phyloP scores from a whole-genome alignment of 2,113 vertebrate genomes.

The Chloebia gouldiae region DNA sequence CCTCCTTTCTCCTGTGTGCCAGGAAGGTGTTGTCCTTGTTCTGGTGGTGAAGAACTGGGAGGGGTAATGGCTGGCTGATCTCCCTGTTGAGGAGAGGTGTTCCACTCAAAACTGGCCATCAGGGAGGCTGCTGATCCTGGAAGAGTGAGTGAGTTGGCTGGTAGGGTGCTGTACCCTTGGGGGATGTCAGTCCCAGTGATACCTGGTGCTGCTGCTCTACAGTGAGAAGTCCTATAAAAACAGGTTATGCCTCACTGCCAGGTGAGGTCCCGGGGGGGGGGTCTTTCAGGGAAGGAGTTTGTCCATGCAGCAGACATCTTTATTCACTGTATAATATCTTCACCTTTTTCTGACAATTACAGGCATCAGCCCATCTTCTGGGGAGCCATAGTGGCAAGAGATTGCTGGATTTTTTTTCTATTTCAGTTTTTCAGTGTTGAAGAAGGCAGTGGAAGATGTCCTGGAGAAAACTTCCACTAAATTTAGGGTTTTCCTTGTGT shows the following conservation, averaged over 20 bases:
- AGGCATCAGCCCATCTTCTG: not conserved
- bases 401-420: not conserved
- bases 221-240: not conserved
- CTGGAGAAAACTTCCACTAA: not conserved
- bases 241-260: not conserved
- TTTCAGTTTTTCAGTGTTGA: not conserved
- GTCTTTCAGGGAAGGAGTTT: not conserved
- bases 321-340: not conserved
- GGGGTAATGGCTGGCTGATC: not conserved
- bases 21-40: not conserved
- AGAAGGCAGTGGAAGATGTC: not conserved
- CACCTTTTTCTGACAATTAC: not conserved
- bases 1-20: not conserved
- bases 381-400: not conserved
- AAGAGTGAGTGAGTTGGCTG: not conserved
- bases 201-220: not conserved
- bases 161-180: not conserved
- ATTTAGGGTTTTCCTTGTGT: not conserved
- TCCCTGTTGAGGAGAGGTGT: not conserved
- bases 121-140: not conserved
- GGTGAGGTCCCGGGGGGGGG: accelerated
- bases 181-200: not conserved
- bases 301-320: not conserved
- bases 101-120: not conserved
- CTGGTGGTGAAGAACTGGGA: not conserved